phyloP scores from a whole-genome alignment of 2,113 vertebrate species.

The Plestiodon gilberti region DNA sequence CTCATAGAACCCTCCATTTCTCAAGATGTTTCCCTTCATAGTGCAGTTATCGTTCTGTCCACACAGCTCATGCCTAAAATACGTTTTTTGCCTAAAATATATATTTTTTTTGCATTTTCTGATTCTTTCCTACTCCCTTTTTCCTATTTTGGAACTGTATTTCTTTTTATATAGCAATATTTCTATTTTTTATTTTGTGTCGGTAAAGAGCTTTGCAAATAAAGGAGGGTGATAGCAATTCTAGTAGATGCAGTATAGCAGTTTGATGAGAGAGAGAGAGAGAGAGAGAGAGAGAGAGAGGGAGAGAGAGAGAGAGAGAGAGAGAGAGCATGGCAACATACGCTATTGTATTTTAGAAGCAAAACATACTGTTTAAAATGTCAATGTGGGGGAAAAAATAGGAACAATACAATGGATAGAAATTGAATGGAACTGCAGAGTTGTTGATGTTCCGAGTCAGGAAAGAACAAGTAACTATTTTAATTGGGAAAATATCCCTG shows the following conservation, averaged over 20 bases:
- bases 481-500: constrained; percentile 14
- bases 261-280: not conserved
- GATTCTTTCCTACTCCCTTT: not conserved
- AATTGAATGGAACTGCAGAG: not conserved
- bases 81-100: no score
- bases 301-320: not conserved
- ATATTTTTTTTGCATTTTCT: not conserved
- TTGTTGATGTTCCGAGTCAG: not conserved
- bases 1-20: no score
- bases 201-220: not conserved
- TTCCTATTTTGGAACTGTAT: not conserved
- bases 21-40: no score
- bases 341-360: constrained; percentile 4
- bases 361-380: constrained; percentile 16
- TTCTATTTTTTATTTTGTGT: not conserved
- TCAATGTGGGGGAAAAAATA: not conserved
- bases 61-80: no score
- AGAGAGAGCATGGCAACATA: not conserved
- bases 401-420: not conserved
- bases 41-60: no score
- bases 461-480: not conserved
- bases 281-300: not conserved
- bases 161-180: not conserved
- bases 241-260: not conserved
- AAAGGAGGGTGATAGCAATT: not conserved